These are phyloP conservation scores for Dissostichus mawsoni DNA, from an alignment of 2,113 vertebrate genomes.

Conservation along the genomic window DNA sequence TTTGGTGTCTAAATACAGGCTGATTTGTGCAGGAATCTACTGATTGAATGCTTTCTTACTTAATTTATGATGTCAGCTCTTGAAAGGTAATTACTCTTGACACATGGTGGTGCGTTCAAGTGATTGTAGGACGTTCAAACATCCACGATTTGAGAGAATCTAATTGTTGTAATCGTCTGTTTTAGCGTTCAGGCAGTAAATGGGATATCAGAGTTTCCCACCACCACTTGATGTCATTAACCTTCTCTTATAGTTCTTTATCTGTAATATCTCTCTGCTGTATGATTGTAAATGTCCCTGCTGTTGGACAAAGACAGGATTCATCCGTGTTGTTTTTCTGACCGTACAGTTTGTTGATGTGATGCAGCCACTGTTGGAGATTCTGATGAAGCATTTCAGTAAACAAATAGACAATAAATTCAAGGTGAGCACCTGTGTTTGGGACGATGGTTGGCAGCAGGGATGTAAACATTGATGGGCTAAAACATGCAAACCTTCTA, in stretches of 20 bases:
- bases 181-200: too few species aligned
- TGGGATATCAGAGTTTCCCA: too few species aligned
- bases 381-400: background rate
- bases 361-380: background rate
- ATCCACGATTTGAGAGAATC: background rate
- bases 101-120: slow-evolving; percentile 20
- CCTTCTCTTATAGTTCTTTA: too few species aligned
- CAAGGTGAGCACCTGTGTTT: background rate
- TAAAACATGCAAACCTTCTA: slow-evolving; percentile 52
- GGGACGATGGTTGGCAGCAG: slow-evolving; percentile 3
- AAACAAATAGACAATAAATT: background rate
- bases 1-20: too few species aligned
- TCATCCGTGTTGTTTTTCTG: too few species aligned
- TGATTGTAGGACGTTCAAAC: slow-evolving; percentile 7
- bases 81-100: background rate
- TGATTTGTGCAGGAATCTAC: background rate
- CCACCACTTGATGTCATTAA: too few species aligned
- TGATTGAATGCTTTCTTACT: too few species aligned
- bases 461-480: slow-evolving; percentile 19
- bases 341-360: background rate
- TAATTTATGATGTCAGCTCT: background rate
- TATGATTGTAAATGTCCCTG: too few species aligned
- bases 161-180: too few species aligned
- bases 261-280: too few species aligned
- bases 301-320: too few species aligned